Base-by-base conservation (phyloP, 92 coral and sea anemone species). In the Galaxea fascicularis region DNA sequence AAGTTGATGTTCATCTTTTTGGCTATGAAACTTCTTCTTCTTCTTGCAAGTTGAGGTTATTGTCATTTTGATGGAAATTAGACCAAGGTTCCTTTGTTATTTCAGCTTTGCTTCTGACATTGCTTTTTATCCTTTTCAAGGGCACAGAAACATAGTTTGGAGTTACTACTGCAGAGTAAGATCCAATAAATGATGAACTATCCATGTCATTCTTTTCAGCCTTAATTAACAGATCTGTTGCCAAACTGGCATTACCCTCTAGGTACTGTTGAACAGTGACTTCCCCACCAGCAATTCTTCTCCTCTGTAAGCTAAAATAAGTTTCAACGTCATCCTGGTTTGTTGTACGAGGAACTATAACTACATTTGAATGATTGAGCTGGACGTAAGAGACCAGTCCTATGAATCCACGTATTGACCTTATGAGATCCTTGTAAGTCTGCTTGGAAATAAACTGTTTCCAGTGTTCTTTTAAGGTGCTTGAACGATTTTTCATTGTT, bases 331-430 rank as follows among this genome's bases (percentile, higher is more conserved):
- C 73, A 57, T 83, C 87, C 22, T 83, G 65, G 39, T 83, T 83
- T 10, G 80, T 83, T 41, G 87, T 83, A 21, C 87, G 76, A 27
- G 87, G 87, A 8, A 83, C 87, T 83, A 83, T 59, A 2, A 21
- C 59, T 4, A 44, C 54, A 70, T 70, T 17, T 3, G 11, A 5
- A 21, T 70, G 54, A 13, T 70, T 70, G 0, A 70, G 10, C 3
- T 35, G 26, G 74, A 70, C 4, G 28, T 41, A 70, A 8, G 28
- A 1, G 25, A 70, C 74, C 9, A 70, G 74, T 39, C 74, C 74
- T 2, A 68, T 39, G 5, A 68, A 68, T 39, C 51, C 74, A 28
- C 80, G 15, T 10, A 82, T 82, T 41, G 87, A 82, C 27, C 87
- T 28, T 24, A 47, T 82, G 21, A 82, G 25, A 35, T 82, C 80